Percentiles rank a stretch among this genome's conserved stretches.
These are phyloP conservation scores for Parapristionchus giblindavisi DNA, from an alignment of 2,888 invertebrate species.

Conservation along the genomic window DNA sequence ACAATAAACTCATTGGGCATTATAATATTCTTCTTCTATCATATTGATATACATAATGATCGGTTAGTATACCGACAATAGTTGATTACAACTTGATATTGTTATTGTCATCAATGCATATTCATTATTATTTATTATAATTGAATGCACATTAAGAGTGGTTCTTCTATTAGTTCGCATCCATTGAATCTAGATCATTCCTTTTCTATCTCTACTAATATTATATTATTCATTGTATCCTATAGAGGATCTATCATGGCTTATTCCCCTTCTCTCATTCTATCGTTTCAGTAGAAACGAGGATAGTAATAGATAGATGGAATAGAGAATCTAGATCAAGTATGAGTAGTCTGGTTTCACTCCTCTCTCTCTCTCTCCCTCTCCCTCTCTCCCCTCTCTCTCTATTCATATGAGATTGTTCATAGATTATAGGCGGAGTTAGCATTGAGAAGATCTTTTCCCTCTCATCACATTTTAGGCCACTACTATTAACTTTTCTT, in stretches of 20 bases:
- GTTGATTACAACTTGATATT: no score
- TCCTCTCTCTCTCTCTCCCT: slow-evolving; percentile 16
- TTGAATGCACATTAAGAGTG: no score
- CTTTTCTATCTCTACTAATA: not conserved
- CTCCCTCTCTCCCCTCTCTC: slow-evolving; percentile 5
- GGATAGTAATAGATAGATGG: slow-evolving; percentile 23
- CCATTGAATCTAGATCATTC: slow-evolving; percentile 2
- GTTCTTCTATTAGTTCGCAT: no score
- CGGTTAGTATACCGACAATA: no score
- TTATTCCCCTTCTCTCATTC: not conserved
- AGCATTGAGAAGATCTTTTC: no score
- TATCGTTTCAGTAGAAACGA: slow-evolving; percentile 12
- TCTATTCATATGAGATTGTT: slow-evolving; percentile 19
- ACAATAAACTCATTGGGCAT: slow-evolving; percentile 14
- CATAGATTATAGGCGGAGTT: slow-evolving; percentile 2
- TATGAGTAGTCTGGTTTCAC: slow-evolving; percentile 29
- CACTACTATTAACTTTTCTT: not conserved
- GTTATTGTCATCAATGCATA: no score
- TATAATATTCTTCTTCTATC: no score
- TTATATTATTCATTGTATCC: not conserved
- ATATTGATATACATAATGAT: no score
- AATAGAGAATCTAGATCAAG: slow-evolving; percentile 33
- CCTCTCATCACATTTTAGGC: slow-evolving; percentile 28
- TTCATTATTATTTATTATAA: no score
- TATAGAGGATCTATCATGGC: slow-evolving; percentile 4